These are phyloP conservation scores for Sylvietta virens DNA, from an alignment of 2,113 vertebrate species.

Conservation along the genomic window DNA sequence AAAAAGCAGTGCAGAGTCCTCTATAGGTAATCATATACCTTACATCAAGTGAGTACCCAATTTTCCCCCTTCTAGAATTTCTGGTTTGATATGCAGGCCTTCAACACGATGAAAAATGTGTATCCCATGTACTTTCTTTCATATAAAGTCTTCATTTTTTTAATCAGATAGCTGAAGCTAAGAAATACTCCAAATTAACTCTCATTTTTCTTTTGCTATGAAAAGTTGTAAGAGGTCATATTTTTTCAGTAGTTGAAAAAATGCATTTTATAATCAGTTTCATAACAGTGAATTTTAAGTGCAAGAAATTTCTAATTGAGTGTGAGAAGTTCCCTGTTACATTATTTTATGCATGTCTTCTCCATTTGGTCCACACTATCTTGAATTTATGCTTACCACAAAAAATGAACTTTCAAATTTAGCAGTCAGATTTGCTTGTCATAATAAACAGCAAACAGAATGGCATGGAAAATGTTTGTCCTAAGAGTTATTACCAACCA, in stretches of 20 bases:
- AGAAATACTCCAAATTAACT: not conserved
- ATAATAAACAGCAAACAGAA: not conserved
- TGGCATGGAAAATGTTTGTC: not conserved
- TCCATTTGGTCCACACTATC: not conserved
- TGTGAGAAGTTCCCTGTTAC: not conserved
- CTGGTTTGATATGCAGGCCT: not conserved
- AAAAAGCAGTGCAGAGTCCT: not conserved
- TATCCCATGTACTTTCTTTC: not conserved
- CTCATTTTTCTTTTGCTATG: not conserved
- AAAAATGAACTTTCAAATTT: not conserved
- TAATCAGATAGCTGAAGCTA: not conserved
- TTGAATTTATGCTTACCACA: not conserved
- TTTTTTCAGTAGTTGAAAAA: not conserved
- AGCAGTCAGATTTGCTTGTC: not conserved
- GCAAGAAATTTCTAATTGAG: not conserved
- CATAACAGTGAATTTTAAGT: not conserved
- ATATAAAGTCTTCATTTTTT: not conserved
- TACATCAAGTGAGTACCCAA: accelerated
- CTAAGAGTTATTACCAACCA: not conserved
- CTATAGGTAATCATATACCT: not conserved
- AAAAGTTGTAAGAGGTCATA: not conserved
- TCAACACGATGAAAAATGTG: not conserved
- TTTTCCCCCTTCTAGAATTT: not conserved
- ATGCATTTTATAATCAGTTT: not conserved
- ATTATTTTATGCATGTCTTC: not conserved